Evolutionary conservation across 2,888 invertebrate genomes (phyloP).

Genomic region (Ochropleura plecta): DNA sequence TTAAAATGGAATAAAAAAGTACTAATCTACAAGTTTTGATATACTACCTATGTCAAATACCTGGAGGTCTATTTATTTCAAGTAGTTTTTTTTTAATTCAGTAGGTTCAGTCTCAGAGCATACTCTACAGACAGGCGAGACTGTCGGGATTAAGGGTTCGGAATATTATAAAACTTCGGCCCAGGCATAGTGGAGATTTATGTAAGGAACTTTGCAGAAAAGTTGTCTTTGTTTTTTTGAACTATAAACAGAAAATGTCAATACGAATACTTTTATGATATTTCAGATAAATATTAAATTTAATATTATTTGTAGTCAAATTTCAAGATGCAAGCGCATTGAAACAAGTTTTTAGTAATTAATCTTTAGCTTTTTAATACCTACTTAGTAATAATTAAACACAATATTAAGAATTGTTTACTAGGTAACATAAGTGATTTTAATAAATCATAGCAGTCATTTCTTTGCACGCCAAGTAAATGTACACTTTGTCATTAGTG

Average conservation of each 20-base stretch:
- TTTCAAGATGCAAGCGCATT: neutral
- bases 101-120: neutral
- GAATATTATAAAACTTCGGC: neutral
- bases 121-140: neutral
- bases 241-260: neutral
- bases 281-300: neutral
- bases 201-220: neutral
- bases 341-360: neutral
- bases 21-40: neutral
- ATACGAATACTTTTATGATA: neutral
- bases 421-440: neutral
- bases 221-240: neutral
- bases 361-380: neutral
- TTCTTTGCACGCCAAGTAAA: neutral
- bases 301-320: neutral
- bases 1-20: neutral
- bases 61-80: neutral
- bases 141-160: neutral
- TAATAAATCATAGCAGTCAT: neutral
- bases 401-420: neutral
- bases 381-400: neutral
- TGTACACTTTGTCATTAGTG: conserved; percentile 1
- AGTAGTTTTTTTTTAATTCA: neutral
- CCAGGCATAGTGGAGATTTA: neutral
- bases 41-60: neutral